phyloP scores from a whole-genome alignment of 2,113 vertebrate genomes.

The Jaculus jaculus region DNA sequence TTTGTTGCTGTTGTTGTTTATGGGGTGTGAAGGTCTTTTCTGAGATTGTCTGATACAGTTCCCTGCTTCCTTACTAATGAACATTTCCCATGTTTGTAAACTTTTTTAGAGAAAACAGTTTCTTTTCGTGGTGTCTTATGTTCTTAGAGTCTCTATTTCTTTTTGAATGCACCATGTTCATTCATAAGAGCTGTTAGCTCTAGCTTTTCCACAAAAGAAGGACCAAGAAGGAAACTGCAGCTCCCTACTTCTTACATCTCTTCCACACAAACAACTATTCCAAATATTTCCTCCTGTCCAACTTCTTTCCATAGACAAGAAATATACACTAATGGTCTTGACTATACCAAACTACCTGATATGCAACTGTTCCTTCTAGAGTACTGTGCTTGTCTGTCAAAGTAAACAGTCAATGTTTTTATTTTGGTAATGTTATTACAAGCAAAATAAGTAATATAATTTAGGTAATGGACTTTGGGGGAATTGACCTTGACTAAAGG shows the following conservation, averaged over 20 bases:
- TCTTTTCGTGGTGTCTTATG: constrained; percentile 29
- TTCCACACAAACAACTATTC: background rate
- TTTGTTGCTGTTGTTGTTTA: background rate
- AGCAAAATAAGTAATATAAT: constrained; percentile 49
- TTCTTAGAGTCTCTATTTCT: constrained; percentile 1
- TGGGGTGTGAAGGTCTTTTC: background rate
- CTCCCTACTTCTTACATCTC: background rate
- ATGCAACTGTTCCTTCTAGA: background rate
- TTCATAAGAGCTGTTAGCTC: background rate
- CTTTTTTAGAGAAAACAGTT: constrained; percentile 43
- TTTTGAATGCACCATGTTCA: background rate
- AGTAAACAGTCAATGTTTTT: constrained; percentile 53
- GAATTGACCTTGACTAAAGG: constrained; percentile 49
- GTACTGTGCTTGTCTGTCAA: background rate
- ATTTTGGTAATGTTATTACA: constrained; percentile 58
- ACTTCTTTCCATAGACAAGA: background rate
- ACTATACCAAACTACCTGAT: background rate
- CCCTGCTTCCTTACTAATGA: constrained; percentile 30
- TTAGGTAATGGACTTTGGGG: constrained; percentile 57
- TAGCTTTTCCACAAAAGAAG: background rate
- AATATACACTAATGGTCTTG: background rate
- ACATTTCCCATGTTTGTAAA: constrained; percentile 7
- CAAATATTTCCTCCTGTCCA: background rate
- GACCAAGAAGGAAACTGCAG: background rate
- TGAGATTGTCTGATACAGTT: background rate